A percentile compares a stretch with the other conserved stretches of the same genome.
Evolutionary conservation across 2,797 vertebrate genomes (phyloP).

Genomic region (Megalops cyprinoides): DNA sequence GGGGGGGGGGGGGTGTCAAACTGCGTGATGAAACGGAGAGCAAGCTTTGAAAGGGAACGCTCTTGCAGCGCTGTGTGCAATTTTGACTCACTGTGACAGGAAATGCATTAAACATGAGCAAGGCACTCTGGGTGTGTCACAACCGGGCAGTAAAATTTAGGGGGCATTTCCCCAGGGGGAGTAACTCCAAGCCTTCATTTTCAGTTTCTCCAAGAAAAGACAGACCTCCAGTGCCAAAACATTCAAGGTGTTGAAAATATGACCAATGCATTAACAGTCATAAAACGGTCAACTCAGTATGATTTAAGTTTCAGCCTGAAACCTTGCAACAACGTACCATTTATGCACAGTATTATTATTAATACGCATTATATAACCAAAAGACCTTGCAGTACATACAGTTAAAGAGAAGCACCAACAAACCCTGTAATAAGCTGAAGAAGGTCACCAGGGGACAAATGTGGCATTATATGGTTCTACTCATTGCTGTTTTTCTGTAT

Average conservation of each 20-base stretch:
- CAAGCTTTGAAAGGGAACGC: background rate
- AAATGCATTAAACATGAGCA: constrained; percentile 34
- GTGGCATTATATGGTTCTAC: constrained; percentile 20
- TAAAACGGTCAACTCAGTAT: background rate
- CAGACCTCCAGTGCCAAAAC: background rate
- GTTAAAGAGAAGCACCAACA: background rate
- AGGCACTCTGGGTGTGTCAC: constrained; percentile 40
- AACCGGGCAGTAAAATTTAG: constrained; percentile 49
- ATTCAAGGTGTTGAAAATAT: background rate
- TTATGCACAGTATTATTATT: background rate
- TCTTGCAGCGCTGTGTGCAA: constrained; percentile 17
- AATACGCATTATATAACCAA: background rate
- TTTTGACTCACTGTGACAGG: constrained; percentile 35
- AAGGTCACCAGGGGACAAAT: constrained; percentile 26
- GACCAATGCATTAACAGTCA: background rate
- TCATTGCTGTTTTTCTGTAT: background rate
- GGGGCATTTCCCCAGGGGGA: background rate
- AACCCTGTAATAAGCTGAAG: constrained; percentile 17
- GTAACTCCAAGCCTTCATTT: background rate
- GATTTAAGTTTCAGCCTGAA: background rate
- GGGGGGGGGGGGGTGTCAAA: too few species aligned
- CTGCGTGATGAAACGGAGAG: background rate
- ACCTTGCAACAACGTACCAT: background rate
- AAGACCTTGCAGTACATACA: background rate
- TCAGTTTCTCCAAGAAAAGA: background rate